phyloP scores from a whole-genome alignment of 2,797 vertebrate species.

The Sebastes nivosus region DNA sequence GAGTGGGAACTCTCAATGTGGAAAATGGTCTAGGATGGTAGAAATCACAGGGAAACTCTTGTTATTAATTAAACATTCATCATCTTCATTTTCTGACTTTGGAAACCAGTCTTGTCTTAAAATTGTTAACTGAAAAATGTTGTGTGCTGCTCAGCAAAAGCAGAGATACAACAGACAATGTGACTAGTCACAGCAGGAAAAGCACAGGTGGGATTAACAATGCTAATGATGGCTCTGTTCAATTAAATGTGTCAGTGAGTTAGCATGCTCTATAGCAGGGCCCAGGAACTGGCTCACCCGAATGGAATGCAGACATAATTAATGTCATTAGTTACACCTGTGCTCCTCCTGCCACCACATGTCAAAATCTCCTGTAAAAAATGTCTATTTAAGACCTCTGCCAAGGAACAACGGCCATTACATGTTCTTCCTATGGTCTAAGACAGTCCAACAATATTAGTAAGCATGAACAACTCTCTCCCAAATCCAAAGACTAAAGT shows the following conservation, averaged over 20 bases:
- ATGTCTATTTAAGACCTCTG: background rate
- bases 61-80: background rate
- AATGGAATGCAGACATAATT: background rate
- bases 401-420: background rate
- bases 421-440: background rate
- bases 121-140: background rate
- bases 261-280: background rate
- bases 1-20: background rate
- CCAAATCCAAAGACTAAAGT: background rate
- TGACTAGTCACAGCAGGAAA: background rate
- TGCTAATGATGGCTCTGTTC: background rate
- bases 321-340: background rate
- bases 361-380: background rate
- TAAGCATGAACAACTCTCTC: background rate
- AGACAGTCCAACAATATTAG: background rate
- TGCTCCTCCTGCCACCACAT: background rate
- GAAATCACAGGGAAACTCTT: background rate
- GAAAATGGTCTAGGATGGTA: background rate
- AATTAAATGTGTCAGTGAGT: background rate
- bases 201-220: background rate
- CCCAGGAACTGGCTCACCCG: background rate
- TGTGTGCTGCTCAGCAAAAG: background rate
- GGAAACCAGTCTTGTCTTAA: background rate
- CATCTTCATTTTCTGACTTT: background rate
- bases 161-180: background rate